Percentiles rank a stretch among this genome's conserved stretches.
phyloP scores from a whole-genome alignment of 2,888 invertebrate genomes.

The Pedicia rivosa region DNA sequence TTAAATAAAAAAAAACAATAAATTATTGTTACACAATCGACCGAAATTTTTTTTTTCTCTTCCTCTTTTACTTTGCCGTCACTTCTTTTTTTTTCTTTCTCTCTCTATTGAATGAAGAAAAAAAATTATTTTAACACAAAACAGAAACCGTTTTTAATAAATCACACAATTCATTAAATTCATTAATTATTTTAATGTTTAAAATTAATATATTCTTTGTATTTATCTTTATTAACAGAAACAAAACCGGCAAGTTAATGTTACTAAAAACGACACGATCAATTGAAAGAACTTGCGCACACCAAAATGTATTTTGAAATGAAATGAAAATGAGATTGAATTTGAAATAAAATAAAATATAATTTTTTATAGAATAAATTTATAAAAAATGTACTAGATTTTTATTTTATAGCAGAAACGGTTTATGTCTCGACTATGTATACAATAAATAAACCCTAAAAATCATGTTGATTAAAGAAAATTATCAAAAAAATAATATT shows the following conservation, averaged over 20 bases:
- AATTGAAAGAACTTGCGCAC: background rate
- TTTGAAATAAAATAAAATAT: no score
- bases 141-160: no score
- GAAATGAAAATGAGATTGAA: background rate
- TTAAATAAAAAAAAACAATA: no score
- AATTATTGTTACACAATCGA: slow-evolving; percentile 4
- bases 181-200: no score
- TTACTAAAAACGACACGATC: background rate
- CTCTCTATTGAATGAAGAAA: background rate
- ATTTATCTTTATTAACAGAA: no score
- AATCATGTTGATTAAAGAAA: no score
- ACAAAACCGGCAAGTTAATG: background rate
- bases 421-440: no score
- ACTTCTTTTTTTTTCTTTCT: background rate
- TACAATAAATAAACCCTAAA: no score
- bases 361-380: background rate
- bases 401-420: no score
- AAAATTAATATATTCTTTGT: no score
- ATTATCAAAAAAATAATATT: no score
- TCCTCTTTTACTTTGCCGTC: background rate
- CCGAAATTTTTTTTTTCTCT: background rate
- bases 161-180: background rate
- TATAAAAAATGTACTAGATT: slow-evolving; percentile 3
- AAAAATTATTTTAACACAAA: background rate
- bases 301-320: background rate